Conservation (phyloP, 2,113 vertebrate genomes). For the Apistogramma diplotaenia region DNA sequence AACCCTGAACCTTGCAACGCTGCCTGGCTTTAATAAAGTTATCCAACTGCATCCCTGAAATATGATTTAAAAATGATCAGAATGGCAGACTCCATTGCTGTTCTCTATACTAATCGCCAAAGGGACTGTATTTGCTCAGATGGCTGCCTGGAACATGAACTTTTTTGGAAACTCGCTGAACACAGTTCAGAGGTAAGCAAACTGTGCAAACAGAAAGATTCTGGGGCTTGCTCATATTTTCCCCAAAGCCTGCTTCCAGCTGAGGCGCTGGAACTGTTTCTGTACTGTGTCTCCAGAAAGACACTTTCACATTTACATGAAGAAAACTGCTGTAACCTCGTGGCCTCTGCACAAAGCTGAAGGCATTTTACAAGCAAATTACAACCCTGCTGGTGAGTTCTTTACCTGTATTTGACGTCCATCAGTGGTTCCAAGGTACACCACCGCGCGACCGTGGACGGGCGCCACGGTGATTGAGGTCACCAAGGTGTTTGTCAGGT, state of each 20-base stretch:
- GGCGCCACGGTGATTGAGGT: constrained; percentile 87
- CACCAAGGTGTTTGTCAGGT: constrained; percentile 86
- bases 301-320: constrained; percentile 46
- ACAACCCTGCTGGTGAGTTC: no score
- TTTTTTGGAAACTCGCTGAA: constrained; percentile 22
- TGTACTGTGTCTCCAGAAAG: not conserved
- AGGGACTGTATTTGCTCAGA: constrained; percentile 43
- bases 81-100: not conserved
- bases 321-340: constrained; percentile 35
- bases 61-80: not conserved
- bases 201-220: constrained; percentile 60
- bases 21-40: not conserved
- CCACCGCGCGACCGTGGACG: constrained; percentile 84
- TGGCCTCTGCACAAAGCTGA: not conserved
- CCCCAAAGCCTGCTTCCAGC: constrained; percentile 10
- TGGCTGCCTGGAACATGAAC: constrained; percentile 17
- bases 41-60: not conserved
- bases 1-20: not conserved
- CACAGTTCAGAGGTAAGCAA: constrained; percentile 49
- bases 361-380: constrained; percentile 6
- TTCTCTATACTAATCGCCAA: not conserved
- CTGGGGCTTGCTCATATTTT: not conserved
- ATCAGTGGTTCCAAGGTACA: constrained; percentile 87
- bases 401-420: constrained; percentile 93
- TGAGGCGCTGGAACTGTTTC: constrained; percentile 23